phyloP scores from a whole-genome alignment of 1,140 invertebrate genomes.

The Lepidurus apus region DNA sequence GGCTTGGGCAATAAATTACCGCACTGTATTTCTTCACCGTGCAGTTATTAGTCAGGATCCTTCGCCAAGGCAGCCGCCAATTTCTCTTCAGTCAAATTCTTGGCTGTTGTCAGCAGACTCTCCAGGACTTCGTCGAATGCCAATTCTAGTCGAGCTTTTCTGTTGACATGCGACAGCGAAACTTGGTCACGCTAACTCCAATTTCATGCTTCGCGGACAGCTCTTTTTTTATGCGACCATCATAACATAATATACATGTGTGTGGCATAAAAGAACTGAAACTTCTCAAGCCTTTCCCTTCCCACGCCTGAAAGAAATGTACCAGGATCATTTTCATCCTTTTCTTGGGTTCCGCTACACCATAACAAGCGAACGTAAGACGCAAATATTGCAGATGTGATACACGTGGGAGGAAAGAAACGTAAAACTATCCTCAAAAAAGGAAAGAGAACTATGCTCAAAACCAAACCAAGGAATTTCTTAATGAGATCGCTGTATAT shows the following conservation, averaged over 20 bases:
- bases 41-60: not conserved
- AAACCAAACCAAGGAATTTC: not conserved
- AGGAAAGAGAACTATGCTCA: not conserved
- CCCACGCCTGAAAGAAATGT: not conserved
- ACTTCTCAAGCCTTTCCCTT: not conserved
- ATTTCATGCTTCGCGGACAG: not conserved
- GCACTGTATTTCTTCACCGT: too few relatives aligned
- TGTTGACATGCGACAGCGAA: constrained; percentile 1
- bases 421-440: not conserved
- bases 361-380: not conserved
- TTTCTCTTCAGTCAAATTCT: not conserved
- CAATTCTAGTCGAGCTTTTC: not conserved
- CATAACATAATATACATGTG: not conserved
- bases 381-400: not conserved
- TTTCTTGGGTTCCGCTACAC: not conserved
- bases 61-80: not conserved
- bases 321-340: not conserved
- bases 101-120: not conserved
- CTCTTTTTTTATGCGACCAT: not conserved
- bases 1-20: too few relatives aligned
- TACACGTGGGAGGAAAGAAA: not conserved
- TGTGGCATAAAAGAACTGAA: not conserved
- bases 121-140: not conserved
- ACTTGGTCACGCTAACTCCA: not conserved
- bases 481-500: not conserved